Conservation (phyloP, 2,888 invertebrate species). For the Zhengitettix transpicula region DNA sequence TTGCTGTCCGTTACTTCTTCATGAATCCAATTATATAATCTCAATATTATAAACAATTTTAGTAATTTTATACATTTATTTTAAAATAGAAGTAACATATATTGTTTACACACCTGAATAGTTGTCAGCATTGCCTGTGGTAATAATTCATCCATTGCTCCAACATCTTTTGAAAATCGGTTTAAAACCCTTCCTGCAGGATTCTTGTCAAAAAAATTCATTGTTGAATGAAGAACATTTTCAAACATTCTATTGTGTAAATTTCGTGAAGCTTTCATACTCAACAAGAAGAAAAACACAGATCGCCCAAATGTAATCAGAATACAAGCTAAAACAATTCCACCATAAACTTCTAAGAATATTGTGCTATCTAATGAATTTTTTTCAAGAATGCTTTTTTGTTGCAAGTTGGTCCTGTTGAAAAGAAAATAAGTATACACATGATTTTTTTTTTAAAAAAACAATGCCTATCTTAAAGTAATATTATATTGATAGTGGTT, state of each 20-base stretch:
- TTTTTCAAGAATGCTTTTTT: no score
- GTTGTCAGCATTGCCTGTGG: slow-evolving; percentile 48
- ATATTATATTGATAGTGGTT: no score
- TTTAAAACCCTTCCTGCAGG: slow-evolving; percentile 60
- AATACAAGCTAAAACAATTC: slow-evolving; percentile 17
- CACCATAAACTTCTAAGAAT: background rate
- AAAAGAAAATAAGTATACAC: no score
- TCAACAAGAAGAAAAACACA: slow-evolving; percentile 28
- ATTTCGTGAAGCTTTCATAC: slow-evolving; percentile 30
- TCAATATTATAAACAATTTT: no score
- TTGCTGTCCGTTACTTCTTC: no score
- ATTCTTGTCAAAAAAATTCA: slow-evolving; percentile 70
- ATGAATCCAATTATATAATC: no score
- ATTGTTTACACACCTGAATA: slow-evolving; percentile 20
- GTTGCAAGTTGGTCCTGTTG: no score
- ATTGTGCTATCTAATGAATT: background rate
- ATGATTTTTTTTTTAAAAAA: no score
- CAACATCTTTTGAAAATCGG: slow-evolving; percentile 71
- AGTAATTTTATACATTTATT: no score
- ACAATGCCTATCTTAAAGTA: no score
- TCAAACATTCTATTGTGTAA: slow-evolving; percentile 38
- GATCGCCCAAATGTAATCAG: slow-evolving; percentile 28
- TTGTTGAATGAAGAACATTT: slow-evolving; percentile 34
- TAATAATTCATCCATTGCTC: slow-evolving; percentile 56
- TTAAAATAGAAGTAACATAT: no score